Evolutionary conservation across 2,888 invertebrate species (phyloP), one percentile per base, ranked within the genome.

Genomic region (Odontomyia ornata): DNA sequence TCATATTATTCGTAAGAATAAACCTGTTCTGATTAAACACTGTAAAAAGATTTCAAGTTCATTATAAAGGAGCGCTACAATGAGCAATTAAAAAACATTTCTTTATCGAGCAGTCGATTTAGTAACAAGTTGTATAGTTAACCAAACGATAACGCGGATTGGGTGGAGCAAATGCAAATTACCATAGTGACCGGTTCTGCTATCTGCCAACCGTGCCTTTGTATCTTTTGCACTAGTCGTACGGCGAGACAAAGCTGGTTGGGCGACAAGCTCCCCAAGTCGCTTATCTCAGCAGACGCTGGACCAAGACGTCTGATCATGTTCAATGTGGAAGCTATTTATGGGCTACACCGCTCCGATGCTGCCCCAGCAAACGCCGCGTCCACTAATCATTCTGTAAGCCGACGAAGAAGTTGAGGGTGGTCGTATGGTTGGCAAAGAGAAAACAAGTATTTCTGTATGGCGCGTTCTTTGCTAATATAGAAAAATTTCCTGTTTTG

Each of bases 121-220:
- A 27, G 30, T 64, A 64, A 64, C 64, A 64, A 13, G 64, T 64
- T 64, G 64, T 64, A 64, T 64, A 64, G 28, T 64, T 64, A 64
- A 30, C 28, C 28, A 27, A 25, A 5, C 21, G 67, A 67, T 67
- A 67, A 67, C 67, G 5, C 21, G 13, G 46, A 11, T 15, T 67
- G 67, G 67, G 67, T 67, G 46, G 46, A 46, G 67, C 46, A 21
- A 46, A 67, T 67, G 67, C 46, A 67, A 46, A 67, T 67, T 67
- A 21, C 13, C 67, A 30, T 21, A 30, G 28, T 64, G 28, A 27
- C 64, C 64, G 30, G 46, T 43, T 46, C 25, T 18, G 25, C 9
- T 60, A 60, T 60, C 60, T 60, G 4, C 13, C 60, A 5, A 15
- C 25, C 7, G 9, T 60, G 5, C 60, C 25, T 23, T 3, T 56